phyloP scores from a whole-genome alignment of 2,113 vertebrate species.

The Motacilla alba region DNA sequence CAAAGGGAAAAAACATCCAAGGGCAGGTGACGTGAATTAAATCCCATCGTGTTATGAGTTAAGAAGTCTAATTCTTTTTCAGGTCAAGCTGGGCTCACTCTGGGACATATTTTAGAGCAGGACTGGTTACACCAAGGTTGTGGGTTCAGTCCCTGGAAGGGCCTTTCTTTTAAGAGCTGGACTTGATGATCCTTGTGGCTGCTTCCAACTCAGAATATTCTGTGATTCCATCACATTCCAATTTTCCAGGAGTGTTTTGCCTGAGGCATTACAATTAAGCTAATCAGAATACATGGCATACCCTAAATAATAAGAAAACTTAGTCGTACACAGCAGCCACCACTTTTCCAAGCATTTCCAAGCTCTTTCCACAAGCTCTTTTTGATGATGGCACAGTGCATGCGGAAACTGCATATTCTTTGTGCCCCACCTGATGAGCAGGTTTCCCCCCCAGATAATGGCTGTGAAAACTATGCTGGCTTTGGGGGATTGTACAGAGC shows the following conservation, averaged over 20 bases:
- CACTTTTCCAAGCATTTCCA: not conserved
- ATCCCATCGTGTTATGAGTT: not conserved
- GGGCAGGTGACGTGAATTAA: not conserved
- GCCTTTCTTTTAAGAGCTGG: too few relatives aligned
- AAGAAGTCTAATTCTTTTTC: not conserved
- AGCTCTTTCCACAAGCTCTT: not conserved
- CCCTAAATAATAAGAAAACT: not conserved
- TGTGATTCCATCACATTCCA: not conserved
- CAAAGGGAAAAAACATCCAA: not conserved
- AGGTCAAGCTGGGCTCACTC: not conserved
- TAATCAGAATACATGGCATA: not conserved
- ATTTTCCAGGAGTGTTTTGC: not conserved
- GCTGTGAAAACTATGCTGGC: not conserved
- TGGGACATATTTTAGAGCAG: not conserved
- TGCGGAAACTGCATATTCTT: not conserved
- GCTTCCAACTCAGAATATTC: not conserved
- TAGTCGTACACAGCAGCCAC: not conserved
- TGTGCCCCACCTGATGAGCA: not conserved
- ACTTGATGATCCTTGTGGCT: too few relatives aligned
- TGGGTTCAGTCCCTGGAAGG: not conserved
- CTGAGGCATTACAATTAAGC: not conserved
- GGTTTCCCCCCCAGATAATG: not conserved
- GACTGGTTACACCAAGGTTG: fast-evolving
- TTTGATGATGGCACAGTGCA: not conserved
- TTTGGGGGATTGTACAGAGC: not conserved